A percentile compares a stretch with the other conserved stretches of the same genome.
Conservation (phyloP, 2,888 invertebrate species). For the Andrena flavipes region DNA sequence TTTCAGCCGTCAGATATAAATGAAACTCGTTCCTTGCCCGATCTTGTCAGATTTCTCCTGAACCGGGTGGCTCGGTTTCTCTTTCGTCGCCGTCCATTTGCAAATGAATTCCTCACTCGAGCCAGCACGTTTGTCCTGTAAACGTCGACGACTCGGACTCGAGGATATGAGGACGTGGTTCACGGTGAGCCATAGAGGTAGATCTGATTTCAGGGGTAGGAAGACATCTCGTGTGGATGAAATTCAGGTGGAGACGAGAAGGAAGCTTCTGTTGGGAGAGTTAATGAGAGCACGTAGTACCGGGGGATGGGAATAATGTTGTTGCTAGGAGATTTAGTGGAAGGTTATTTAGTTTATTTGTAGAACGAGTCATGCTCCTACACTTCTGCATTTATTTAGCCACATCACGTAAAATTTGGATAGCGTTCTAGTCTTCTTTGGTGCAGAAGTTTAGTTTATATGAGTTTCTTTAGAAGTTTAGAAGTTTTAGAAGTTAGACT, state of each 20-base stretch:
- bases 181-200: background rate
- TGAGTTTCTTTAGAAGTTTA: too few relatives aligned
- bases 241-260: too few relatives aligned
- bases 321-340: background rate
- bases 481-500: too few relatives aligned
- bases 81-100: slow-evolving; percentile 40
- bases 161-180: background rate
- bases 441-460: too few relatives aligned
- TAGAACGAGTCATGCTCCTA: background rate
- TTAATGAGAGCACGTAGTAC: too few relatives aligned
- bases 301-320: background rate
- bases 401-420: too few relatives aligned
- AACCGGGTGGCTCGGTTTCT: background rate
- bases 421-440: too few relatives aligned
- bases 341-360: background rate
- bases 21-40: slow-evolving; percentile 32
- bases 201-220: slow-evolving; percentile 11
- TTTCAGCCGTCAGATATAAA: slow-evolving; percentile 33
- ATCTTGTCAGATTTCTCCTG: slow-evolving; percentile 27
- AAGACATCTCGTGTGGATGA: background rate
- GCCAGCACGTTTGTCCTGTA: background rate
- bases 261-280: too few relatives aligned
- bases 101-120: slow-evolving; percentile 41
- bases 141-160: slow-evolving; percentile 7
- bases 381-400: too few relatives aligned